Percentiles rank a stretch among this genome's conserved stretches.
Evolutionary conservation across 2,113 vertebrate genomes (phyloP).

Genomic region (Hyperopisus bebe): DNA sequence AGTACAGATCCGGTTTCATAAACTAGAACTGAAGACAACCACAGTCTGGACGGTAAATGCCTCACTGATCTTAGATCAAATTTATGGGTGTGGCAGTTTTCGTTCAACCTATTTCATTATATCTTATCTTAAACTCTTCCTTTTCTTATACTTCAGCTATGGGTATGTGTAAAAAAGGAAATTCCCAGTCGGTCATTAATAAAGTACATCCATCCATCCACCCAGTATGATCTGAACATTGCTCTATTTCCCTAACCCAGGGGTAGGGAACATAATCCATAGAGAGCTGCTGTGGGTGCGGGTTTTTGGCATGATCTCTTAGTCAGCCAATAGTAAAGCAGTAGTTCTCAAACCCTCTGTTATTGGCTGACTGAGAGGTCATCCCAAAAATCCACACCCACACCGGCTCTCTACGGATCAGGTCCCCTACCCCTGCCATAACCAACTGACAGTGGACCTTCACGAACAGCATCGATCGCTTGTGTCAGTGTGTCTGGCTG

Average conservation of each 20-base stretch:
- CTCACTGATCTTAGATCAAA: background rate
- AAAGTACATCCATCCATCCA: background rate
- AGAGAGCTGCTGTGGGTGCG: no score
- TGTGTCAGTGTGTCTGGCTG: background rate
- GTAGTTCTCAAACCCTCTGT: no score
- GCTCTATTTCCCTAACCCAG: background rate
- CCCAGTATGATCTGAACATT: background rate
- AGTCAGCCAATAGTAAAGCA: no score
- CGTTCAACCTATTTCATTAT: background rate
- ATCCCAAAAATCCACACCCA: no score
- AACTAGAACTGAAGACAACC: background rate
- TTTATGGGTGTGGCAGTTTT: background rate
- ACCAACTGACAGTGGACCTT: background rate
- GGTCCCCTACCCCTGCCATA: no score
- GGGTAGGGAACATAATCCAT: no score
- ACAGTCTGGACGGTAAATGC: background rate
- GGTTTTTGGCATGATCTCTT: no score
- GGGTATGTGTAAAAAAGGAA: background rate
- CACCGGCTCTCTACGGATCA: no score
- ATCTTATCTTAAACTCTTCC: background rate
- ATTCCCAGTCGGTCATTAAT: background rate
- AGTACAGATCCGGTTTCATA: background rate
- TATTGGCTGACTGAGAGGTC: no score
- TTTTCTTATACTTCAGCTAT: background rate
- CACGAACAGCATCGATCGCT: background rate